A percentile compares a stretch with the other conserved stretches of the same genome.
These are phyloP conservation scores for Cyprinodon tularosa DNA, from an alignment of 2,113 vertebrate species.

Conservation along the genomic window DNA sequence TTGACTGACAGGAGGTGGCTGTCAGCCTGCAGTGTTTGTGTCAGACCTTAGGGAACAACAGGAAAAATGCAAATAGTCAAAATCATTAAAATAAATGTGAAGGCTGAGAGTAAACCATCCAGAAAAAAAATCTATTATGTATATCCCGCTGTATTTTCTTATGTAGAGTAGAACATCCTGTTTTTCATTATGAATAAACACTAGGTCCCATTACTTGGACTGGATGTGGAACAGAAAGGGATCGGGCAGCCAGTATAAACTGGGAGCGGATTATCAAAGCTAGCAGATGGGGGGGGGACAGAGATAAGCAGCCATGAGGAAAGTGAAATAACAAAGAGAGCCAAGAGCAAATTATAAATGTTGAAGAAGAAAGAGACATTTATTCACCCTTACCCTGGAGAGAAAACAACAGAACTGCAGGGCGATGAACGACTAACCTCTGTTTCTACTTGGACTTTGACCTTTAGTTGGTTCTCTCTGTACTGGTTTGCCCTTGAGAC, in stretches of 20 bases:
- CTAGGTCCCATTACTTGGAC: not conserved
- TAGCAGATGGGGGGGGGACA: constrained; percentile 2
- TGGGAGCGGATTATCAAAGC: not conserved
- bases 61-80: constrained; percentile 15
- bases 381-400: not conserved
- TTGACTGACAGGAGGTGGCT: constrained; percentile 16
- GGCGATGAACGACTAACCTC: constrained; percentile 83
- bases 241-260: not conserved
- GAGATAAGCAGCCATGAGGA: constrained; percentile 19
- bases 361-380: constrained; percentile 29
- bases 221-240: not conserved
- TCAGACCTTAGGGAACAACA: not conserved
- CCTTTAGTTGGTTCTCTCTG: constrained; percentile 92
- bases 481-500: constrained; percentile 94
- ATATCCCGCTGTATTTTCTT: not conserved
- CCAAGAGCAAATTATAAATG: constrained; percentile 20
- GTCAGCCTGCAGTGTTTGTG: constrained; percentile 3
- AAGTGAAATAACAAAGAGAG: constrained; percentile 46
- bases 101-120: not conserved
- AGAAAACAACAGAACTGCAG: not conserved
- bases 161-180: not conserved
- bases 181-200: constrained; percentile 3
- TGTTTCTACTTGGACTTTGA: constrained; percentile 96
- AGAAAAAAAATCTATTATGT: not conserved
- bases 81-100: constrained; percentile 11